These are phyloP conservation scores for Percopsis transmontana DNA, from an alignment of 2,113 vertebrate genomes.

Conservation along the genomic window DNA sequence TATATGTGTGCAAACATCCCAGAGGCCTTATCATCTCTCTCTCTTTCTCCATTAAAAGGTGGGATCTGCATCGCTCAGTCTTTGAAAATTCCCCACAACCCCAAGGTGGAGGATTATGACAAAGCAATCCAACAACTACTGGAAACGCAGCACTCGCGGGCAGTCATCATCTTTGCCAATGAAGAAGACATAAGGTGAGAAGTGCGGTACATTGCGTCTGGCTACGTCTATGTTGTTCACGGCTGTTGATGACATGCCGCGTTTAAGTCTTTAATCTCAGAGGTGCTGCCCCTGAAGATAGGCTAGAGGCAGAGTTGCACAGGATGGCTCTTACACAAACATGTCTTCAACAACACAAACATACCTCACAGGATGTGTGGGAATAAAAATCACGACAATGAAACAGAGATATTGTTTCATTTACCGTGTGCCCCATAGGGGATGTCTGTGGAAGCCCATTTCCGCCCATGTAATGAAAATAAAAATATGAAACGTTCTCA, in stretches of 20 bases:
- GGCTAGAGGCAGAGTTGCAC: constrained; percentile 50
- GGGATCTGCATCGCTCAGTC: constrained; percentile 95
- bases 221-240: constrained; percentile 29
- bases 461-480: constrained; percentile 38
- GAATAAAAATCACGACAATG: constrained; percentile 52
- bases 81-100: constrained; percentile 91
- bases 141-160: constrained; percentile 87
- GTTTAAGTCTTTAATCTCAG: constrained; percentile 59
- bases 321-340: constrained; percentile 54
- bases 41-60: constrained; percentile 72
- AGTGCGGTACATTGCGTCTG: constrained; percentile 11
- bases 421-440: constrained; percentile 44
- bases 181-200: constrained; percentile 92
- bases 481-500: too few species aligned
- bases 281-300: constrained; percentile 53
- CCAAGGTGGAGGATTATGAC: constrained; percentile 88
- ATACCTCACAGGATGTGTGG: constrained; percentile 40
- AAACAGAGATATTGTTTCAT: constrained; percentile 57
- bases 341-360: constrained; percentile 52
- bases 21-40: constrained; percentile 52
- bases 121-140: constrained; percentile 89
- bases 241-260: constrained; percentile 33
- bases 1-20: constrained; percentile 42
- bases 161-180: constrained; percentile 89
- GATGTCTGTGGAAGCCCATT: too few species aligned